Evolutionary conservation across 2,113 vertebrate species (phyloP).

Genomic region (Collichthys lucidus): DNA sequence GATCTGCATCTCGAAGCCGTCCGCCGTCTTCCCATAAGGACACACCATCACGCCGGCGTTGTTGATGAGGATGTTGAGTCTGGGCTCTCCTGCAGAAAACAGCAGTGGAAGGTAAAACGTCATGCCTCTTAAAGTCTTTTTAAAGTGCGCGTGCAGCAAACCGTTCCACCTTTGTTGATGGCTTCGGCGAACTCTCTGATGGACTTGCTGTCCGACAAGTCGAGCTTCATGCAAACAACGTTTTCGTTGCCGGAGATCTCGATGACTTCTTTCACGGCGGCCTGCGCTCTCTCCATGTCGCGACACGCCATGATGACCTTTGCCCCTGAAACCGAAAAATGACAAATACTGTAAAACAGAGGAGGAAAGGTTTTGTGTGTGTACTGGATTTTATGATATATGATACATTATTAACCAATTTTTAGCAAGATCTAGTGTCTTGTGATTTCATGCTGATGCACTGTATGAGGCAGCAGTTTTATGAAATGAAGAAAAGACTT

Average conservation of each 20-base stretch:
- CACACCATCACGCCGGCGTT: constrained; percentile 88
- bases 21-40: constrained; percentile 83
- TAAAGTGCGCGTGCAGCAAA: no score
- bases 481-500: no score
- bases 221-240: constrained; percentile 79
- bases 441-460: not conserved
- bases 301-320: constrained; percentile 84
- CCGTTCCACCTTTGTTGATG: constrained; percentile 78
- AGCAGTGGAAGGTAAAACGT: not conserved
- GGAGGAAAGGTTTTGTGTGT: not conserved
- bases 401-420: not conserved
- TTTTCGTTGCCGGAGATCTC: constrained; percentile 77
- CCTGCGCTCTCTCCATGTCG: constrained; percentile 77
- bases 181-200: constrained; percentile 83
- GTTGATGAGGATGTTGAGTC: constrained; percentile 86
- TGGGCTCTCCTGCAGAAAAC: constrained; percentile 74
- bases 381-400: not conserved
- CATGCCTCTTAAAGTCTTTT: not conserved
- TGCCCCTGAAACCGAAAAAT: constrained; percentile 71
- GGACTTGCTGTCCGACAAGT: constrained; percentile 82
- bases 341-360: not conserved
- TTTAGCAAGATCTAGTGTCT: not conserved
- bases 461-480: no score
- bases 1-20: constrained; percentile 88
- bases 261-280: constrained; percentile 75